phyloP scores from a whole-genome alignment of 2,113 vertebrate genomes.

The Haliaeetus leucogaster region DNA sequence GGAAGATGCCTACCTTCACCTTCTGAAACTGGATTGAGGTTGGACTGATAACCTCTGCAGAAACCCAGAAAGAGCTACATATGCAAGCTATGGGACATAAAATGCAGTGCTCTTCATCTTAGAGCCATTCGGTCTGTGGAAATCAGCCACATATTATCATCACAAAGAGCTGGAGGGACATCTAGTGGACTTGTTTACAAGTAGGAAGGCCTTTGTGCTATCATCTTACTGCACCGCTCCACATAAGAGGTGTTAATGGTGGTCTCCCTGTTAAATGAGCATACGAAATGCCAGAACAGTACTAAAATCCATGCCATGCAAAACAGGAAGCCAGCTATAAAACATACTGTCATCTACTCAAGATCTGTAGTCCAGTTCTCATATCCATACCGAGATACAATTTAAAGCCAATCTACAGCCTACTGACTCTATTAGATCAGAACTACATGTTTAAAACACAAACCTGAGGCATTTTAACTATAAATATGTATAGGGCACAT shows the following conservation, averaged over 20 bases:
- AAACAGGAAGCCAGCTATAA: not conserved
- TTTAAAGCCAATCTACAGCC: not conserved
- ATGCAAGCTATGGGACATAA: not conserved
- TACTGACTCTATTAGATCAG: not conserved
- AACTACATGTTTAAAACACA: not conserved
- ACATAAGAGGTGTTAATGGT: not conserved
- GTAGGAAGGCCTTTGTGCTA: not conserved
- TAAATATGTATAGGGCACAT: not conserved
- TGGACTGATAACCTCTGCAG: not conserved
- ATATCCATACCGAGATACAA: not conserved
- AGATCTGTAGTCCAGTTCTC: not conserved
- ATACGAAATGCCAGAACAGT: not conserved
- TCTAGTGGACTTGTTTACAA: slow-evolving; percentile 39
- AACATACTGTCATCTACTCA: not conserved
- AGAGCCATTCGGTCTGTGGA: not conserved
- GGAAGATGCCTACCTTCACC: not conserved
- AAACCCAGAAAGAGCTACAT: not conserved
- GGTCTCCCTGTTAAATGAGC: not conserved
- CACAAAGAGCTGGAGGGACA: slow-evolving; percentile 50
- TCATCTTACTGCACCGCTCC: not conserved
- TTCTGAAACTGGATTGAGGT: not conserved
- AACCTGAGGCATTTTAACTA: not conserved
- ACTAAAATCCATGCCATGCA: not conserved
- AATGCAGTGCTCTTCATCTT: not conserved
- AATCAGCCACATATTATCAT: not conserved